Evolutionary conservation across 2,797 vertebrate species (phyloP).

Genomic region (Darevskia mixta): DNA sequence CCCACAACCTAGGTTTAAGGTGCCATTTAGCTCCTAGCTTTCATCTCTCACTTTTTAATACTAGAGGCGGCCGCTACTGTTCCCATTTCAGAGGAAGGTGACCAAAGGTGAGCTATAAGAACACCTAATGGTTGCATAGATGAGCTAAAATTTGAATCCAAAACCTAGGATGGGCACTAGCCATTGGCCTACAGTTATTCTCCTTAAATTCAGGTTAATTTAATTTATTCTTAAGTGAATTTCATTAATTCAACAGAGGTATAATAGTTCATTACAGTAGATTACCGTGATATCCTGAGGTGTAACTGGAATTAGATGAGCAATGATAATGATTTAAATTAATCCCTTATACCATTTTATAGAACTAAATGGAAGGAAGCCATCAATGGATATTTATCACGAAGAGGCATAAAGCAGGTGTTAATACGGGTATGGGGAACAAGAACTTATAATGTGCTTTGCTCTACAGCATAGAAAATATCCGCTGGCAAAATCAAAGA

Average conservation of each 20-base stretch:
- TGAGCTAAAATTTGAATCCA: not conserved
- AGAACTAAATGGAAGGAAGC: slow-evolving; percentile 54
- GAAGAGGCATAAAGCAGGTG: slow-evolving; percentile 54
- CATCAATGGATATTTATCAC: slow-evolving; percentile 55
- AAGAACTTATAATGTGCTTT: slow-evolving; percentile 45
- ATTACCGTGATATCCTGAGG: slow-evolving; percentile 41
- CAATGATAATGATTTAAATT: slow-evolving; percentile 52
- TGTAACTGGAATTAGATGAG: slow-evolving; percentile 51
- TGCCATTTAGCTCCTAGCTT: too few relatives aligned
- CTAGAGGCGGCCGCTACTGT: not conserved
- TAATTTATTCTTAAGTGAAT: slow-evolving; percentile 33
- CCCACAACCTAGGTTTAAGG: too few relatives aligned
- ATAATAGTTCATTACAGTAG: slow-evolving; percentile 59
- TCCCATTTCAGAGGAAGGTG: not conserved
- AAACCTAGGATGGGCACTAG: not conserved
- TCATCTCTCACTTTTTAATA: too few relatives aligned
- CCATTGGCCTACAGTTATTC: not conserved
- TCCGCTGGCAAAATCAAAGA: slow-evolving; percentile 45
- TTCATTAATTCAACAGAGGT: slow-evolving; percentile 43
- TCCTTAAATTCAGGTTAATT: slow-evolving; percentile 22
- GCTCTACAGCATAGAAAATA: slow-evolving; percentile 3
- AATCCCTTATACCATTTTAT: slow-evolving; percentile 46
- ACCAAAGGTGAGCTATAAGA: not conserved
- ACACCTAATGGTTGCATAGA: not conserved
- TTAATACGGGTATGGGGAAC: slow-evolving; percentile 40